Conservation (phyloP, 2,113 vertebrate genomes). For the Amazona vittata region DNA sequence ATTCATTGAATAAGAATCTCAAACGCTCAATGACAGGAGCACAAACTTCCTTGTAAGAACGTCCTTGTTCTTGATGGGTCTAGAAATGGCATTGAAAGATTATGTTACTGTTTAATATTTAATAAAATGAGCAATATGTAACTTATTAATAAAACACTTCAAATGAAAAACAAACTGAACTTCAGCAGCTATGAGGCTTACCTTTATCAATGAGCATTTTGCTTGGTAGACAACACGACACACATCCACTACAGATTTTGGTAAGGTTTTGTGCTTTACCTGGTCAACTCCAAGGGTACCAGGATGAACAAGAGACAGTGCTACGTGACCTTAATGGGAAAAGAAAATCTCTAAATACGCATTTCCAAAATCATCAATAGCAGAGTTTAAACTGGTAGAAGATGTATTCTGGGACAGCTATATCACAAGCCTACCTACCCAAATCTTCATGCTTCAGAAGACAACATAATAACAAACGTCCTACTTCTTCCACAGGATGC, state of each 20-base stretch:
- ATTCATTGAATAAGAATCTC: slow-evolving; percentile 94
- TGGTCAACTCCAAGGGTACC: slow-evolving; percentile 91
- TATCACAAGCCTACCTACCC: slow-evolving; percentile 75
- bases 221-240: slow-evolving; percentile 98
- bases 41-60: slow-evolving; percentile 98
- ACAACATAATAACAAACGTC: slow-evolving; percentile 93
- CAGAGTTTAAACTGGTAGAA: not conserved
- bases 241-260: slow-evolving; percentile 95
- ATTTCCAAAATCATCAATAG: not conserved
- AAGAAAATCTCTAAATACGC: not conserved
- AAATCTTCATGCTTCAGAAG: slow-evolving; percentile 98
- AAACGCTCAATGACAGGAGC: slow-evolving; percentile 95
- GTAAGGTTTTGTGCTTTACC: slow-evolving; percentile 89
- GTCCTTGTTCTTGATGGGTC: slow-evolving; percentile 98
- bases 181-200: slow-evolving; percentile 45
- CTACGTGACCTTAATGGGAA: slow-evolving; percentile 86
- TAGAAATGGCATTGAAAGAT: slow-evolving; percentile 50
- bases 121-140: not conserved
- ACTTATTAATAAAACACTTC: not conserved
- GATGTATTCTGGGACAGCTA: not conserved
- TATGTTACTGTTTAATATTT: not conserved
- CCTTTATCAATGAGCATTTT: slow-evolving; percentile 98
- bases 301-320: slow-evolving; percentile 91
- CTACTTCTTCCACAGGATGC: slow-evolving; percentile 98
- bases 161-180: not conserved